Evolutionary conservation across 2,888 invertebrate genomes (phyloP).

Genomic region (Amblyjoppa fuscipennis): DNA sequence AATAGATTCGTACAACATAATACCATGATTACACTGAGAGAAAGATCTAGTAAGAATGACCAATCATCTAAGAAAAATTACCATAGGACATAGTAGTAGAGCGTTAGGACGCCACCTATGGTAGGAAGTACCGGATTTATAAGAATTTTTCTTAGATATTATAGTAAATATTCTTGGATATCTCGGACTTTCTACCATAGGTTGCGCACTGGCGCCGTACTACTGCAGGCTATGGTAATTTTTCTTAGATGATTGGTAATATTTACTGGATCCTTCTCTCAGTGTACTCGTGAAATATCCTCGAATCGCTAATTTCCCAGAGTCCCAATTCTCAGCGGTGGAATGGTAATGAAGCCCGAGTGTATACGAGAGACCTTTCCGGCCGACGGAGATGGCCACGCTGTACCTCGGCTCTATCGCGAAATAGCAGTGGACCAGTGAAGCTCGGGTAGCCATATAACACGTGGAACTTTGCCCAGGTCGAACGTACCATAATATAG

Average conservation of each 20-base stretch:
- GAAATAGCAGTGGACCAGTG: conserved; percentile 48
- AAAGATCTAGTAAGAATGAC: no score
- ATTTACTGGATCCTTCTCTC: no score
- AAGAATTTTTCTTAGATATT: no score
- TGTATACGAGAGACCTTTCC: conserved; percentile 42
- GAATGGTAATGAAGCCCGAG: conserved; percentile 53
- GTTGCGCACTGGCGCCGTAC: no score
- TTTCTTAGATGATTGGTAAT: no score
- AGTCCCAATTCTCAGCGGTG: conserved; percentile 40
- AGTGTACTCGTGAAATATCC: conserved; percentile 32
- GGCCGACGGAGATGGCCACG: conserved; percentile 18
- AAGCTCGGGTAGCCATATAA: conserved; percentile 40
- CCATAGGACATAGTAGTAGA: no score
- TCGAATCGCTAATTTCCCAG: conserved; percentile 41
- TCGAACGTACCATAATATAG: conserved; percentile 53
- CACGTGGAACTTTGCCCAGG: conserved; percentile 26
- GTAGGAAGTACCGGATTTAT: no score
- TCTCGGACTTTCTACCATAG: no score
- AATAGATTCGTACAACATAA: neutral
- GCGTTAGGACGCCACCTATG: no score
- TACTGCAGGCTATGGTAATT: no score
- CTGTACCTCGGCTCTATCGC: conserved; percentile 21
- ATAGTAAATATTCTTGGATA: no score
- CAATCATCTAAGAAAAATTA: no score
- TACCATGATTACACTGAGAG: neutral